phyloP scores from a whole-genome alignment of 2,797 vertebrate species.

The Leucoraja ocellata region DNA sequence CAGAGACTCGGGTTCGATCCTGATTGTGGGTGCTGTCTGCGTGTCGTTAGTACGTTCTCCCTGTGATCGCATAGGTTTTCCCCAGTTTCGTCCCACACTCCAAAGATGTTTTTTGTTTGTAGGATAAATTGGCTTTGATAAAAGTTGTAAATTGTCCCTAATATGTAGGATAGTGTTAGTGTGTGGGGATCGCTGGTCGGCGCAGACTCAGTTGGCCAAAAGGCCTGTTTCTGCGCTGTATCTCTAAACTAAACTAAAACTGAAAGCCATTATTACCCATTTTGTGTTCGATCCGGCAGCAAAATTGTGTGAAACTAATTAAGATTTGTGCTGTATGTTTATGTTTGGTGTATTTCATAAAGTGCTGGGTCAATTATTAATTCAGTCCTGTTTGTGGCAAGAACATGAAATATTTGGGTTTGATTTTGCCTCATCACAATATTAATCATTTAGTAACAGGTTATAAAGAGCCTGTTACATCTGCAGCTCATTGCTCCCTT shows the following conservation, averaged over 20 bases:
- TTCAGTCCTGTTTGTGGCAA: not conserved
- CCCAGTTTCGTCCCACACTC: too few species aligned
- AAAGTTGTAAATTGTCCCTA: too few species aligned
- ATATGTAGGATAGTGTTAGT: too few species aligned
- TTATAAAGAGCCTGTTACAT: not conserved
- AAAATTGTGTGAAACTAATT: constrained; percentile 51
- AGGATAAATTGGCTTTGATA: too few species aligned
- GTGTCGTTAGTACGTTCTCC: too few species aligned
- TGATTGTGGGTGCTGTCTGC: too few species aligned
- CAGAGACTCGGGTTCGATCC: too few species aligned
- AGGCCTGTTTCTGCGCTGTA: too few species aligned
- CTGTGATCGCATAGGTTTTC: too few species aligned
- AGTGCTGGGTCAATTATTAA: not conserved
- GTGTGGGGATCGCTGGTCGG: too few species aligned
- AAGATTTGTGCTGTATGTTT: constrained; percentile 47
- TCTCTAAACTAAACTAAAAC: constrained; percentile 43
- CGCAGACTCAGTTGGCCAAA: too few species aligned
- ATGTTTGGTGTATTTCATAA: constrained; percentile 34
- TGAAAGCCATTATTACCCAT: constrained; percentile 53
- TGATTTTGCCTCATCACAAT: not conserved
- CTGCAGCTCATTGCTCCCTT: not conserved
- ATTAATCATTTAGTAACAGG: not conserved
- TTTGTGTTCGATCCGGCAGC: constrained; percentile 47
- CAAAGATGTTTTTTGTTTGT: too few species aligned
- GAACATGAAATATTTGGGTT: not conserved